Conservation (phyloP, 1,140 invertebrate genomes). For the Drosophila bipectinata region DNA sequence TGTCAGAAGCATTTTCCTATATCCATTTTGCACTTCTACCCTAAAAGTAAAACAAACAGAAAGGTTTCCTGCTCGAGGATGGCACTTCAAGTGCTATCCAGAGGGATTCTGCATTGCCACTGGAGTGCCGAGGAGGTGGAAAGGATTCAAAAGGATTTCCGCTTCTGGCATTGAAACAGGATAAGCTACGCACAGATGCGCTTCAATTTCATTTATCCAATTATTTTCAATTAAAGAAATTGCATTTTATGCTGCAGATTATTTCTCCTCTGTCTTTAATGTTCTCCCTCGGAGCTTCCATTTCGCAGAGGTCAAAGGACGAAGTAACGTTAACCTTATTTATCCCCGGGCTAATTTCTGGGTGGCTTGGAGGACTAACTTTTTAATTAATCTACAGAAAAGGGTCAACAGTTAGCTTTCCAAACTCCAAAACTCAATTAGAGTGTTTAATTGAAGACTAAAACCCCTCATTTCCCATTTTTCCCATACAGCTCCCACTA, state of each 20-base stretch:
- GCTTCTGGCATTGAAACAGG: slow-evolving; percentile 8
- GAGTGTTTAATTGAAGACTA: too few relatives aligned
- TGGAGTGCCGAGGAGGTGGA: background rate
- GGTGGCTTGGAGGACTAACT: slow-evolving; percentile 12
- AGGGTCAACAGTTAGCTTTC: too few relatives aligned
- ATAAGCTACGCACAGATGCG: slow-evolving; percentile 33
- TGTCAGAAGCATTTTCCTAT: background rate
- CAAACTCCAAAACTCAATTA: too few relatives aligned
- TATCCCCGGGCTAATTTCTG: background rate
- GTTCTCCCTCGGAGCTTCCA: background rate
- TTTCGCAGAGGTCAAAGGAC: slow-evolving; percentile 12
- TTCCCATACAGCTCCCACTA: background rate
- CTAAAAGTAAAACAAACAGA: background rate
- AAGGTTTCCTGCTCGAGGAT: background rate
- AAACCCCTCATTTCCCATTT: too few relatives aligned
- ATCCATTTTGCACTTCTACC: background rate
- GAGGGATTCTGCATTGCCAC: background rate
- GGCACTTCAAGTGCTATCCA: background rate
- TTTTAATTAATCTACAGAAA: slow-evolving; percentile 33
- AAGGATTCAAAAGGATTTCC: slow-evolving; percentile 10
- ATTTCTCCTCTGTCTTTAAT: background rate
- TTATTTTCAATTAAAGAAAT: slow-evolving; percentile 39
- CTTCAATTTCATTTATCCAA: slow-evolving; percentile 54
- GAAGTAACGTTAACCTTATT: slow-evolving; percentile 27
- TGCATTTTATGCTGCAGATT: slow-evolving; percentile 14